phyloP scores from a whole-genome alignment of 2,797 vertebrate species.

The Ceryle rudis region DNA sequence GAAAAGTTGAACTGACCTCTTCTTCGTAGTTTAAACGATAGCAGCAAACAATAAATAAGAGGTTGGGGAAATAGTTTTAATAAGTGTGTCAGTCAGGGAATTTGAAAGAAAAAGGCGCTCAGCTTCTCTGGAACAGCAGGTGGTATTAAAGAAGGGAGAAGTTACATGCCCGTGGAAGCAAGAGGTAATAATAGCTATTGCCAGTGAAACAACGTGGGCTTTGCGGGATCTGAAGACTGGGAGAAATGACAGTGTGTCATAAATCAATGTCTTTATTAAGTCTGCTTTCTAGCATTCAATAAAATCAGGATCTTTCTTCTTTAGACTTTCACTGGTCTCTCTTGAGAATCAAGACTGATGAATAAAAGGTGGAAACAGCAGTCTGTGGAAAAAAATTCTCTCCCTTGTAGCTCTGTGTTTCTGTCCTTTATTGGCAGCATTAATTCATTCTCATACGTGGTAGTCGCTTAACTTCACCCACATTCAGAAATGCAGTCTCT shows the following conservation, averaged over 20 bases:
- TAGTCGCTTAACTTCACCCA: background rate
- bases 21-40: background rate
- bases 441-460: background rate
- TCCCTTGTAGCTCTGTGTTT: background rate
- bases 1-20: background rate
- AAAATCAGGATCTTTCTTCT: background rate
- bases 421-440: background rate
- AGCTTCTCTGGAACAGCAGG: background rate
- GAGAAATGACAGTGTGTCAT: background rate
- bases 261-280: background rate
- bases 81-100: background rate
- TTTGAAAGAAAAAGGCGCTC: background rate
- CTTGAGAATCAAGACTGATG: background rate
- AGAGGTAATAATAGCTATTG: background rate
- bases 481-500: background rate
- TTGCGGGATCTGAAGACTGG: background rate
- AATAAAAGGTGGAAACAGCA: background rate
- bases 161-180: background rate
- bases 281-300: background rate
- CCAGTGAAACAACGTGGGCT: background rate
- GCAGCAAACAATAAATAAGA: background rate
- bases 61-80: background rate
- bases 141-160: background rate
- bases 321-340: background rate
- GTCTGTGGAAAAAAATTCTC: background rate